A percentile compares a stretch with the other conserved stretches of the same genome.
Conservation (phyloP, 2,888 invertebrate genomes). For the Myopa tessellatipennis region DNA sequence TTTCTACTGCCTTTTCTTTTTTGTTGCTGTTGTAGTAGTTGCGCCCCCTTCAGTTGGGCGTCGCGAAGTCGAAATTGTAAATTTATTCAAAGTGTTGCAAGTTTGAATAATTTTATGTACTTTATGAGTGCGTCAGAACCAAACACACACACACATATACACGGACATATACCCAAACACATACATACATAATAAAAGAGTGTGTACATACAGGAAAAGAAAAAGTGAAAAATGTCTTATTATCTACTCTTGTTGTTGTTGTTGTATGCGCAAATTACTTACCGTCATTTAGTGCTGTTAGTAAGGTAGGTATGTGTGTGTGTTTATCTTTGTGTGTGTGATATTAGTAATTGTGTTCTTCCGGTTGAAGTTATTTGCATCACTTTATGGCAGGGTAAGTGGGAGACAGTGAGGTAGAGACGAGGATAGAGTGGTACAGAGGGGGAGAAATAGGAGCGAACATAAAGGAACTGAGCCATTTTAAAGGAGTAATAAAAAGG, state of each 20-base stretch:
- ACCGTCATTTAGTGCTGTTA: neutral
- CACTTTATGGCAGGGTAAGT: neutral
- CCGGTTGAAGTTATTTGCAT: slow-evolving; percentile 23
- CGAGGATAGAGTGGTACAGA: neutral
- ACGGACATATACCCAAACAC: neutral
- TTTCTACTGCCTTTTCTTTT: slow-evolving; percentile 27
- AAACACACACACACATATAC: slow-evolving; percentile 18
- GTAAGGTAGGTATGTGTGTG: neutral
- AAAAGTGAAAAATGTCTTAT: neutral
- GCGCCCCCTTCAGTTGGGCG: slow-evolving; percentile 7
- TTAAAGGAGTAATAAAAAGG: too few relatives aligned
- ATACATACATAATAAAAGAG: neutral
- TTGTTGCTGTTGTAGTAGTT: neutral
- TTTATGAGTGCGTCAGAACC: slow-evolving; percentile 21
- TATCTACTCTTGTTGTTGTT: neutral
- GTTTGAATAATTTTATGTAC: slow-evolving; percentile 40
- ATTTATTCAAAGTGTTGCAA: slow-evolving; percentile 45
- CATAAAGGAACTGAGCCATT: too few relatives aligned
- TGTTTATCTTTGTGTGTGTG: slow-evolving; percentile 1
- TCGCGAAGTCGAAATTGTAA: slow-evolving; percentile 38
- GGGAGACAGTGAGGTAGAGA: neutral
- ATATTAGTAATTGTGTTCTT: slow-evolving; percentile 34
- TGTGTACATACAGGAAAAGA: neutral
- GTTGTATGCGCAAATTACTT: slow-evolving; percentile 32
- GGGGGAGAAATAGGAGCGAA: neutral